These are phyloP conservation scores for Plestiodon gilberti DNA, from an alignment of 2,113 vertebrate species.

Conservation along the genomic window DNA sequence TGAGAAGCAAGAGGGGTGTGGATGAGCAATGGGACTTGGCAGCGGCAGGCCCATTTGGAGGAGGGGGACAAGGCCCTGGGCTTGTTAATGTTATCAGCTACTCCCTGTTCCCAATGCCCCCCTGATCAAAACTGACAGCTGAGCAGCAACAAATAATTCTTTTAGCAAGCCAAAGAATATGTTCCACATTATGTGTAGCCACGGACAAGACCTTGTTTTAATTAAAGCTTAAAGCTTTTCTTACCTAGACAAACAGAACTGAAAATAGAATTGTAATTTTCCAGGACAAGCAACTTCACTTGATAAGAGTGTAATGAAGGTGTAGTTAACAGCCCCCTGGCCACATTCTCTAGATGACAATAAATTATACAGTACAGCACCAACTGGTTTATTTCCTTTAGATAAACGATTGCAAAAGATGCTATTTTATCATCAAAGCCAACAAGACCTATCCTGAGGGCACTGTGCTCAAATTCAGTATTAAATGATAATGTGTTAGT, in stretches of 20 bases:
- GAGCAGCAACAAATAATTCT: background rate
- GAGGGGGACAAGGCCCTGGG: background rate
- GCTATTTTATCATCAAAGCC: slow-evolving; percentile 17
- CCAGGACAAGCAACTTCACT: background rate
- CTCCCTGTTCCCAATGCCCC: background rate
- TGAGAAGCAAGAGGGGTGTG: background rate
- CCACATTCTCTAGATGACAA: background rate
- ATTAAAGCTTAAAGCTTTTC: background rate
- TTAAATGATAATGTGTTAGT: background rate
- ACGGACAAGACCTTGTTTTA: background rate
- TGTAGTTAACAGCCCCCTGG: background rate
- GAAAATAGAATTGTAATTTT: background rate
- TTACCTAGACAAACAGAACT: background rate
- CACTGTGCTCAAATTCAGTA: slow-evolving; percentile 6
- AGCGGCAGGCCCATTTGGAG: background rate
- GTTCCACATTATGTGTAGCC: background rate
- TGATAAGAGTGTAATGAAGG: slow-evolving; percentile 3
- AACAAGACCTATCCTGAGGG: background rate
- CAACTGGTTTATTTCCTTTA: slow-evolving; percentile 5
- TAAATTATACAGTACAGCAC: background rate
- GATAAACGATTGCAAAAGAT: slow-evolving; percentile 1
- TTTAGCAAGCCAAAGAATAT: background rate
- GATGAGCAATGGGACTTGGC: background rate
- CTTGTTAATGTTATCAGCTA: background rate
- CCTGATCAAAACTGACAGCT: background rate